Evolutionary conservation across 1,140 invertebrate genomes (phyloP).

Genomic region (Magallana gigas): DNA sequence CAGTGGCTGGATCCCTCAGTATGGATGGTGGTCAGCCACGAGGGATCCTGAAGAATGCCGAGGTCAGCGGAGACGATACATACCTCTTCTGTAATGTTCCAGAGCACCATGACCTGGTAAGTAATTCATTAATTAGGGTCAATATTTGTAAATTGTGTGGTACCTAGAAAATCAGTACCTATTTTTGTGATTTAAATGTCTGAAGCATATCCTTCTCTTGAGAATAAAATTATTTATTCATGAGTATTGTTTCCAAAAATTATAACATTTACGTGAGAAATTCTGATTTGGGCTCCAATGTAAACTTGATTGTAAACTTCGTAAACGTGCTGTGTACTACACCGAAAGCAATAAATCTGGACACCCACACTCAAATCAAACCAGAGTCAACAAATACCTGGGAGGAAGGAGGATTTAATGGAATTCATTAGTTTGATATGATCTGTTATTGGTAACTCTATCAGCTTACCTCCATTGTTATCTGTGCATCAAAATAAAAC

Average conservation of each 20-base stretch:
- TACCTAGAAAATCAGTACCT: neutral
- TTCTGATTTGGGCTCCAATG: neutral
- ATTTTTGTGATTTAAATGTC: neutral
- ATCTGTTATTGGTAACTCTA: neutral
- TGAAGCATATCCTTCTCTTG: no score
- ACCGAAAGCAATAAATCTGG: neutral
- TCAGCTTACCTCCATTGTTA: neutral
- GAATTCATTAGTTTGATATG: slow-evolving; percentile 5
- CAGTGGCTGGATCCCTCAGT: slow-evolving; percentile 58
- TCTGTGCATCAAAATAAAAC: slow-evolving; percentile 5
- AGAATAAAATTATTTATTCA: no score
- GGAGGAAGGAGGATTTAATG: neutral
- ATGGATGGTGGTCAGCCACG: slow-evolving; percentile 62
- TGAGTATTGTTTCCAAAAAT: no score
- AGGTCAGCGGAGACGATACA: slow-evolving; percentile 62
- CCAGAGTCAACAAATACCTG: neutral
- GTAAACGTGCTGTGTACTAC: no score
- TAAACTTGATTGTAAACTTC: no score
- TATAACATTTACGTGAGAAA: neutral
- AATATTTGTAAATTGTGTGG: neutral
- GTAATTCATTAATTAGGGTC: slow-evolving; percentile 38
- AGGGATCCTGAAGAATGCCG: slow-evolving; percentile 68
- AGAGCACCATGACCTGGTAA: slow-evolving; percentile 77
- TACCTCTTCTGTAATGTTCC: slow-evolving; percentile 78
- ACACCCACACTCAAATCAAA: neutral